Evolutionary conservation across 1,140 invertebrate species (phyloP).

Genomic region (Pygmarrhopalites habei): DNA sequence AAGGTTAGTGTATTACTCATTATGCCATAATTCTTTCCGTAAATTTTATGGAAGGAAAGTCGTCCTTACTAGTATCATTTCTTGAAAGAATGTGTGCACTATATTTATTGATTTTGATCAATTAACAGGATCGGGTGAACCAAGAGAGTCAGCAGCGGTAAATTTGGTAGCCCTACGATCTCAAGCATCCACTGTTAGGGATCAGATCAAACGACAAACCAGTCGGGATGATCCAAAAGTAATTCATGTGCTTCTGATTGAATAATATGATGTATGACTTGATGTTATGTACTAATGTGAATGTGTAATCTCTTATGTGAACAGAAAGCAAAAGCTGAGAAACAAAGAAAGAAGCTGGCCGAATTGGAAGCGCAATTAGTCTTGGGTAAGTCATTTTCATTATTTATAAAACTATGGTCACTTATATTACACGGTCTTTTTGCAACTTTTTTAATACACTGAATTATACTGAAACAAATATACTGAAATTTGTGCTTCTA

Average conservation of each 20-base stretch:
- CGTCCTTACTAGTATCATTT: slow-evolving; percentile 76
- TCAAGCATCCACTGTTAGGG: slow-evolving; percentile 73
- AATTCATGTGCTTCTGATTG: no score
- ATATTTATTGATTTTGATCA: slow-evolving; percentile 73
- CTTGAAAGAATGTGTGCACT: slow-evolving; percentile 56
- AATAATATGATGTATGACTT: not conserved
- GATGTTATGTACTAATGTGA: not conserved
- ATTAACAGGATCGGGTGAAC: slow-evolving; percentile 56
- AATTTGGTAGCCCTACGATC: slow-evolving; percentile 78
- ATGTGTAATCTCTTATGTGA: no score
- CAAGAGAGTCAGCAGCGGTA: slow-evolving; percentile 62
- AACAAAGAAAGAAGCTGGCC: slow-evolving; percentile 77
- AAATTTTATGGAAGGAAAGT: no score
- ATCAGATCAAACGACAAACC: slow-evolving; percentile 71
- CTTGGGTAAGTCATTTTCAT: no score
- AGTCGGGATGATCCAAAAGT: slow-evolving; percentile 55
- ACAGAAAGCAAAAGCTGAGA: slow-evolving; percentile 60
- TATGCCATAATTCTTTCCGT: no score
- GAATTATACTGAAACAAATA: no score
- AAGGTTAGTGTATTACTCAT: no score
- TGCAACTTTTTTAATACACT: no score
- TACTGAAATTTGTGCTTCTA: no score
- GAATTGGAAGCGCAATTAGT: slow-evolving; percentile 83
- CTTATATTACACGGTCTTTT: no score
- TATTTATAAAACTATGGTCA: no score